Conservation (phyloP, 2,888 invertebrate species). For the Carabus problematicus region DNA sequence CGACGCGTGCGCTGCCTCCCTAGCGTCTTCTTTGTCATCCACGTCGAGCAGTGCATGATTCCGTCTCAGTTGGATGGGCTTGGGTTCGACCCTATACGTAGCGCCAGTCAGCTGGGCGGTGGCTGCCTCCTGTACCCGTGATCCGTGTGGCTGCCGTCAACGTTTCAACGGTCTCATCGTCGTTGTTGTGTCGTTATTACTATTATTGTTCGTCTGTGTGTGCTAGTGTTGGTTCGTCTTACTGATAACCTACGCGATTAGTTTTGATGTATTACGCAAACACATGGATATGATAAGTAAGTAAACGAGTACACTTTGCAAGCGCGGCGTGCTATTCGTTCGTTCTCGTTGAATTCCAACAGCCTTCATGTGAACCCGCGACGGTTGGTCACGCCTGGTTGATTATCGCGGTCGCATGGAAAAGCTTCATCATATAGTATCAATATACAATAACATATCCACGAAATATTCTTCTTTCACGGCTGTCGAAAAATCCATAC, state of each 20-base stretch:
- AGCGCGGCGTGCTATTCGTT: no score
- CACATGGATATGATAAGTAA: no score
- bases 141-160: slow-evolving; percentile 46
- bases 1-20: slow-evolving; percentile 55
- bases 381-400: slow-evolving; percentile 16
- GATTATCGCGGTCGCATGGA: slow-evolving; percentile 33
- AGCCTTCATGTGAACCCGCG: not conserved
- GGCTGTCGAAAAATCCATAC: no score
- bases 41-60: slow-evolving; percentile 5
- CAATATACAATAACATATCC: no score
- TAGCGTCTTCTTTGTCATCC: slow-evolving; percentile 25
- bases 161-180: slow-evolving; percentile 22
- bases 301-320: no score
- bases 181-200: no score
- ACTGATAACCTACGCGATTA: no score
- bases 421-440: not conserved
- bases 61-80: slow-evolving; percentile 30
- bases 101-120: slow-evolving; percentile 61
- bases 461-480: no score
- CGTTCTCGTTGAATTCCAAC: no score
- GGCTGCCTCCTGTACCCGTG: slow-evolving; percentile 56
- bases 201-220: no score
- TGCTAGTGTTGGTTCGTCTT: no score
- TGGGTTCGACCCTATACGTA: slow-evolving; percentile 33
- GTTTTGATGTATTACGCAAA: no score